Percentiles rank a stretch among this genome's conserved stretches.
phyloP scores from a whole-genome alignment of 2,888 invertebrate species.

The Zhuqinia jingwanae region DNA sequence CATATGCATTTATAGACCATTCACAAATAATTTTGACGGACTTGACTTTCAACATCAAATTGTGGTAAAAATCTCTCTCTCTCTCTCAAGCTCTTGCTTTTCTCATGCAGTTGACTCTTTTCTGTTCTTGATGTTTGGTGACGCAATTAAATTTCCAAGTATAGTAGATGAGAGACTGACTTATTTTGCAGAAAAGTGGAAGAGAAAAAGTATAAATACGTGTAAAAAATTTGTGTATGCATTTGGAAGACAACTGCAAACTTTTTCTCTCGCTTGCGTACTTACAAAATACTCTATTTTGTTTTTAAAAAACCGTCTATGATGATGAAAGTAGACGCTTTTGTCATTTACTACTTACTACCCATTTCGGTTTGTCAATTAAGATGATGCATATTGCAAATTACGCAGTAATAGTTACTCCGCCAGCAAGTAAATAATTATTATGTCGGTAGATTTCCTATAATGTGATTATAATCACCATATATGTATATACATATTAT shows the following conservation, averaged over 20 bases:
- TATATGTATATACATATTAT: not conserved
- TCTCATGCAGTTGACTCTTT: not conserved
- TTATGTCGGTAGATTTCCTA: not conserved
- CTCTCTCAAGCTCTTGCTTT: too few species aligned
- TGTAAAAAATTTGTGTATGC: not conserved
- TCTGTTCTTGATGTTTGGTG: slow-evolving; percentile 38
- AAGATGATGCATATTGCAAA: not conserved
- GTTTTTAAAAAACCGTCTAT: not conserved
- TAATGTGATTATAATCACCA: not conserved
- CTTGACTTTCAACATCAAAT: slow-evolving; percentile 35
- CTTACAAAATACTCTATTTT: not conserved
- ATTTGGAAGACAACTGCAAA: not conserved
- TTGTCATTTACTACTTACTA: not conserved
- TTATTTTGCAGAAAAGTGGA: not conserved
- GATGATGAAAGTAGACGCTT: not conserved
- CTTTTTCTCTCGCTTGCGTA: not conserved
- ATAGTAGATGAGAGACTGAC: not conserved
- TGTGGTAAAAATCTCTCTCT: slow-evolving; percentile 15
- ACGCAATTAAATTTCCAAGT: not conserved
- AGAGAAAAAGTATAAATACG: not conserved
- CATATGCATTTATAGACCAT: too few species aligned
- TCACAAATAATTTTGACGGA: slow-evolving; percentile 44
- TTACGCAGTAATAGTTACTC: not conserved
- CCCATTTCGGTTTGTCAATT: not conserved
- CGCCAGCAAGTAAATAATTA: not conserved